Percentiles rank a stretch among this genome's conserved stretches.
Conservation (phyloP, 2,113 vertebrate genomes). For the Camelus dromedarius region DNA sequence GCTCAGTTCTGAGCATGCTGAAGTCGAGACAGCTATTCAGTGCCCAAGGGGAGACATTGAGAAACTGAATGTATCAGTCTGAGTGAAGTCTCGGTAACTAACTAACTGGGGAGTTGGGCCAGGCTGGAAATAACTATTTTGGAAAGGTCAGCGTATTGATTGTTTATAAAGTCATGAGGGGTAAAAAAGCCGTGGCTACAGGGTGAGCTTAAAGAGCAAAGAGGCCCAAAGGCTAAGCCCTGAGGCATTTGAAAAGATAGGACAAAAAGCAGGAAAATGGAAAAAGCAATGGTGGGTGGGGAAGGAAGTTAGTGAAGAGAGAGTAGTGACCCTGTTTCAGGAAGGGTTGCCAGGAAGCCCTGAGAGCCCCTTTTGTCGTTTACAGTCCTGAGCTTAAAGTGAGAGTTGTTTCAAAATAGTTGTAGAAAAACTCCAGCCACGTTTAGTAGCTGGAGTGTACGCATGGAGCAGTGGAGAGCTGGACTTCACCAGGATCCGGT, state of each 20-base stretch:
- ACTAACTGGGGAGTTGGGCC: neutral
- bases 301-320: neutral
- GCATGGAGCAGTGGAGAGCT: neutral
- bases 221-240: neutral
- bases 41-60: neutral
- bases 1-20: neutral
- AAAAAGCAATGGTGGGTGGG: neutral
- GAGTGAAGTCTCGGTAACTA: neutral
- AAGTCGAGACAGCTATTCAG: neutral
- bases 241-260: neutral
- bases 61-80: neutral
- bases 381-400: neutral
- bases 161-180: neutral
- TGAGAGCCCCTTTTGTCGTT: neutral
- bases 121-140: slow-evolving; percentile 10
- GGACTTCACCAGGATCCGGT: neutral
- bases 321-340: neutral
- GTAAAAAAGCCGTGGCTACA: neutral
- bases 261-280: neutral
- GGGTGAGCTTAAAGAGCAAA: neutral
- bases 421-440: neutral
- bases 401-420: neutral
- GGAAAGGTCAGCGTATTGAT: neutral
- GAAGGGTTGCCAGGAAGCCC: neutral
- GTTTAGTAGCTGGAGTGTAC: neutral